phyloP scores from a whole-genome alignment of 2,113 vertebrate species.

The Pontoporia blainvillei region DNA sequence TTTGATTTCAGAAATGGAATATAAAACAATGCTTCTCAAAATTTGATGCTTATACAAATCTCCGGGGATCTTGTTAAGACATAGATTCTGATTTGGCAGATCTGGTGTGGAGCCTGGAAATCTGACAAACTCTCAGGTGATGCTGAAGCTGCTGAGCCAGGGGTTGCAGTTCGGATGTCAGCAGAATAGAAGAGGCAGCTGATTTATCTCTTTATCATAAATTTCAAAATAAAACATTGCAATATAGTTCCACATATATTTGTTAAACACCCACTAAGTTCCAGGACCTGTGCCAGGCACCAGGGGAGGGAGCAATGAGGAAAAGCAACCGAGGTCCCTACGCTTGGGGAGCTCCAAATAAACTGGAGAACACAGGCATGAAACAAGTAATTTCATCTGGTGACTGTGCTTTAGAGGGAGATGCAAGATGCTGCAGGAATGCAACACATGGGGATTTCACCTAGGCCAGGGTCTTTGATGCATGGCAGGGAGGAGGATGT shows the following conservation, averaged over 20 bases:
- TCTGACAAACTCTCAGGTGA: neutral
- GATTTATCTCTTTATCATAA: neutral
- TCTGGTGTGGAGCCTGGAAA: neutral
- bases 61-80: neutral
- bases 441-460: neutral
- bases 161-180: neutral
- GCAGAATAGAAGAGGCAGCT: neutral
- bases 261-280: neutral
- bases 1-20: neutral
- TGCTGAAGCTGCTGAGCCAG: neutral
- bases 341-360: neutral
- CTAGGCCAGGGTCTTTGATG: neutral
- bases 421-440: neutral
- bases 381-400: neutral
- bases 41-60: neutral
- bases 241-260: neutral
- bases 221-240: neutral
- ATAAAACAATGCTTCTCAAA: neutral
- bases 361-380: neutral
- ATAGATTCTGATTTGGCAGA: neutral
- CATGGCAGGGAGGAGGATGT: neutral
- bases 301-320: neutral
- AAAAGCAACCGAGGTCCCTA: neutral
- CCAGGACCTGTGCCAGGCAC: neutral
- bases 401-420: neutral